Percentiles rank a stretch among this genome's conserved stretches.
These are phyloP conservation scores for Scaptodrosophila latifasciaeformis DNA, from an alignment of 2,888 invertebrate genomes.

Conservation along the genomic window DNA sequence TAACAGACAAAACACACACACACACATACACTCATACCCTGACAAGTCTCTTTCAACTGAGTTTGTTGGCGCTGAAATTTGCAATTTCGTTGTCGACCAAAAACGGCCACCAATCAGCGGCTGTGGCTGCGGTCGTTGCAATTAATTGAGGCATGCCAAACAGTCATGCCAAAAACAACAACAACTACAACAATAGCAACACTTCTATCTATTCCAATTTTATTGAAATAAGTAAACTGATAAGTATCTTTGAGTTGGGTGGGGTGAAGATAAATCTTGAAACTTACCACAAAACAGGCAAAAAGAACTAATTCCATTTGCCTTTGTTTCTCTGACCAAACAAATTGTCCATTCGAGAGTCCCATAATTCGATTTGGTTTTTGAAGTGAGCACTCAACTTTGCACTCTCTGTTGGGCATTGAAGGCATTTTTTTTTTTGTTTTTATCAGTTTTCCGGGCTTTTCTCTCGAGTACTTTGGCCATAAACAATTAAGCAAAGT, in stretches of 20 bases:
- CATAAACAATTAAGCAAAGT: constrained; percentile 59
- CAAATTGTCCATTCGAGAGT: too few species aligned
- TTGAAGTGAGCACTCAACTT: too few species aligned
- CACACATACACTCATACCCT: not conserved
- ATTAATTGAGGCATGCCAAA: constrained; percentile 37
- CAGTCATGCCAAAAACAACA: too few species aligned
- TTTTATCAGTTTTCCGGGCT: not conserved
- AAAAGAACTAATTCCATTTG: too few species aligned
- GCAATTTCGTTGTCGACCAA: constrained; percentile 53
- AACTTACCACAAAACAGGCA: too few species aligned
- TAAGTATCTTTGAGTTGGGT: too few species aligned
- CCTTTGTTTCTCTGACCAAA: too few species aligned
- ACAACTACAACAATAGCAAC: too few species aligned
- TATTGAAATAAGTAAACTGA: too few species aligned
- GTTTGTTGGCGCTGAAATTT: constrained; percentile 49
- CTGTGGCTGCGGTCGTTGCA: constrained; percentile 30
- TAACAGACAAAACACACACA: constrained; percentile 13
- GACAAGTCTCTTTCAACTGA: constrained; percentile 44
- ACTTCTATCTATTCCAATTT: constrained; percentile 15
- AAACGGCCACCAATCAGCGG: constrained; percentile 17
- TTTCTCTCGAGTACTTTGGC: constrained; percentile 31
- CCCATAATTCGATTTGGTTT: too few species aligned
- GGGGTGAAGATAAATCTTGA: not conserved
- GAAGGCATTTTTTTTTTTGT: not conserved
- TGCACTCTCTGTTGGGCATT: constrained; percentile 16